A percentile compares a stretch with the other conserved stretches of the same genome.
These are phyloP conservation scores for Sericinus montela DNA, from an alignment of 2,888 invertebrate species.

Conservation along the genomic window DNA sequence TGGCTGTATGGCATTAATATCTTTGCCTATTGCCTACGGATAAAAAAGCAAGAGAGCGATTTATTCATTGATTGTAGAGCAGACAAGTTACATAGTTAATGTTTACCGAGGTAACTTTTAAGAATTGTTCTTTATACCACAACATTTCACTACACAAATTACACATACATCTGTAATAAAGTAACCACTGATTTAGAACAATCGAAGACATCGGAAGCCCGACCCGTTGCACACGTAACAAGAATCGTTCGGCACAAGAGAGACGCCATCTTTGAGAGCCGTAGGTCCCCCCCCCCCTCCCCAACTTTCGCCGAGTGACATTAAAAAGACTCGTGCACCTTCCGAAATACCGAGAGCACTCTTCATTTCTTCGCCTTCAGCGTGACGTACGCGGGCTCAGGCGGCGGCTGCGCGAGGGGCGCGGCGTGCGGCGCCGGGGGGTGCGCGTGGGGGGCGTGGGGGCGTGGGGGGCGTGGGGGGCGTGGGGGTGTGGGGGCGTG, in stretches of 20 bases:
- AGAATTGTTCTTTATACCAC: too few species aligned
- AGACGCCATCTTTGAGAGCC: neutral
- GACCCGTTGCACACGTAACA: neutral
- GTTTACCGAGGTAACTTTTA: too few species aligned
- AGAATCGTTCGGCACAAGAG: too few species aligned
- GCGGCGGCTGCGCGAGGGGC: slow-evolving; percentile 5
- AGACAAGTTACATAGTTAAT: too few species aligned
- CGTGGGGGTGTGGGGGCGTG: neutral
- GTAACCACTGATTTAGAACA: neutral
- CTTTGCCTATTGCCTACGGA: too few species aligned
- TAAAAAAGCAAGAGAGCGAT: too few species aligned
- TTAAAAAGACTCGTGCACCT: slow-evolving; percentile 66
- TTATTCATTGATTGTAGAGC: too few species aligned
- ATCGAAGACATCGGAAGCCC: neutral
- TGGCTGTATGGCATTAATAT: too few species aligned
- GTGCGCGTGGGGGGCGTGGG: neutral
- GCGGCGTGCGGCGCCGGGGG: neutral
- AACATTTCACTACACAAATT: too few species aligned
- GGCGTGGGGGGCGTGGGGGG: neutral
- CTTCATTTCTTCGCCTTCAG: slow-evolving; percentile 37
- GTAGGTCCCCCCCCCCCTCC: neutral
- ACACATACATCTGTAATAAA: neutral
- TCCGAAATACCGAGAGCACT: slow-evolving; percentile 72
- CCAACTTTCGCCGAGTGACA: neutral
- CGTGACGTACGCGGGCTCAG: slow-evolving; percentile 29